Conservation (phyloP, 2,113 vertebrate species). For the Bufo gargarizans region DNA sequence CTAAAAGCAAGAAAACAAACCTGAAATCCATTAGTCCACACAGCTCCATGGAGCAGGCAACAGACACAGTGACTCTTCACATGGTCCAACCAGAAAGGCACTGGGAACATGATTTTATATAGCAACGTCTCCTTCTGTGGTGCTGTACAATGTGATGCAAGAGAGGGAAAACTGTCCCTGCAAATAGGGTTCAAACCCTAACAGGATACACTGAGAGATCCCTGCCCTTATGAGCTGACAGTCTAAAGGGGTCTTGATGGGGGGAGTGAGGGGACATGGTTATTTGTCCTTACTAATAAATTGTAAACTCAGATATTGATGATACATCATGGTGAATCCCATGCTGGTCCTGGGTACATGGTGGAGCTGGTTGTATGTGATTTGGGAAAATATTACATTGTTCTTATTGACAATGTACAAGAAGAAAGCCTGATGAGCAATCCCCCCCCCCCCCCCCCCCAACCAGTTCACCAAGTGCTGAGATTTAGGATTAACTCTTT, state of each 20-base stretch:
- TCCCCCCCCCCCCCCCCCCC: no score
- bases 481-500: not conserved
- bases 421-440: not conserved
- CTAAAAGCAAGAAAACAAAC: slow-evolving; percentile 31
- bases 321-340: not conserved
- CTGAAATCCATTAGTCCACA: slow-evolving; percentile 32
- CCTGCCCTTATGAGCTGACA: no score
- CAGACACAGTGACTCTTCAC: not conserved
- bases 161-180: not conserved
- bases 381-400: not conserved
- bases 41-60: not conserved
- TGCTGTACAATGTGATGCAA: not conserved
- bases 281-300: no score
- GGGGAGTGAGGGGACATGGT: no score
- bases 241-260: no score
- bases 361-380: not conserved
- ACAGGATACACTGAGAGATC: not conserved
- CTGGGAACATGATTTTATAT: not conserved
- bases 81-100: not conserved
- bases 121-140: not conserved
- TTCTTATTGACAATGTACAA: not conserved
- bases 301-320: not conserved
- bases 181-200: not conserved
- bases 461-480: not conserved
- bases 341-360: not conserved